A percentile compares a stretch with the other conserved stretches of the same genome.
Conservation (phyloP, 2,797 vertebrate genomes). For the Acanthornis magna region DNA sequence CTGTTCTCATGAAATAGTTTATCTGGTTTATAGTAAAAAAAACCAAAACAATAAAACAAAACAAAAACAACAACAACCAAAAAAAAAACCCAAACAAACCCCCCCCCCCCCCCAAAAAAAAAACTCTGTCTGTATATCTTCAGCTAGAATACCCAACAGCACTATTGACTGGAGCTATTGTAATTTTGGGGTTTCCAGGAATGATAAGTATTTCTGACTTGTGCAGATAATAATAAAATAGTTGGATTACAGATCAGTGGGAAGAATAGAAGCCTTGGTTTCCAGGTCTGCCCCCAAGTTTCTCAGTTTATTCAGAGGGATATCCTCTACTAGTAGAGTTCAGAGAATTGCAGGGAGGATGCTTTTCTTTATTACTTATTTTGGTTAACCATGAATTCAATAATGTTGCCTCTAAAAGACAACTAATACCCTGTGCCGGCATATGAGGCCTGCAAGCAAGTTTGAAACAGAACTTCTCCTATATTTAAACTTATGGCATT, state of each 20-base stretch:
- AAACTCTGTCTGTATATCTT: neutral
- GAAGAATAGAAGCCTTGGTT: neutral
- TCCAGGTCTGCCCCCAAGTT: neutral
- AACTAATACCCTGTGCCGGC: neutral
- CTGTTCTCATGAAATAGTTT: neutral
- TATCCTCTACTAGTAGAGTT: neutral
- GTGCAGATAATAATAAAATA: neutral
- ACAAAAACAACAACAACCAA: too few species aligned
- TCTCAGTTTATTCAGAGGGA: neutral
- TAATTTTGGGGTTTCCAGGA: neutral
- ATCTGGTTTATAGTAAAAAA: neutral
- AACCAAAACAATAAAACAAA: too few species aligned
- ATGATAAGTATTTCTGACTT: neutral
- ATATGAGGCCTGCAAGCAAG: neutral
- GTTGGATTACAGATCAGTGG: neutral
- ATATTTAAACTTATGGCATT: neutral
- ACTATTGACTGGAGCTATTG: neutral
- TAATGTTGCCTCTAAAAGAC: neutral
- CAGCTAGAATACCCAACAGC: neutral
- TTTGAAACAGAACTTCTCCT: neutral
- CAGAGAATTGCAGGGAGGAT: neutral
- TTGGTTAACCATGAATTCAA: neutral
- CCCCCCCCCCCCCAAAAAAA: too few species aligned
- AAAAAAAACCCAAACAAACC: too few species aligned
- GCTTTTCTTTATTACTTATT: neutral